phyloP scores from a whole-genome alignment of 2,113 vertebrate species.

The Chascanopsetta lugubris region DNA sequence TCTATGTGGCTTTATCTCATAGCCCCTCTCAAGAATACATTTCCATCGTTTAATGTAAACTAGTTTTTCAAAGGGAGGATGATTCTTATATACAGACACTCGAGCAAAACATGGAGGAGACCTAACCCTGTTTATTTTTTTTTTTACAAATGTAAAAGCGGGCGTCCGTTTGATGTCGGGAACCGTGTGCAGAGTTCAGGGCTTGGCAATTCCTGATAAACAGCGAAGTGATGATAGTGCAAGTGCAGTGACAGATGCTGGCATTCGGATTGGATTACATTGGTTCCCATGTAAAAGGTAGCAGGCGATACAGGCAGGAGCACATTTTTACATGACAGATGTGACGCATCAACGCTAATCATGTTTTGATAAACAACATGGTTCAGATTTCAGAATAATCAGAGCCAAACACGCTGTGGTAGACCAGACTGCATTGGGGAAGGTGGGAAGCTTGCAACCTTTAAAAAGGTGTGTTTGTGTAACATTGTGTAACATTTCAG shows the following conservation, averaged over 20 bases:
- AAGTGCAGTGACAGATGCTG: conserved; percentile 17
- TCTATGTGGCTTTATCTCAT: conserved; percentile 44
- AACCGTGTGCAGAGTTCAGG: conserved; percentile 30
- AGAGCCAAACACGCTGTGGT: too few relatives aligned
- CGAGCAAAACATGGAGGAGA: conserved; percentile 31
- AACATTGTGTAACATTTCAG: too few relatives aligned
- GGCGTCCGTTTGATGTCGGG: conserved; percentile 18
- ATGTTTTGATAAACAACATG: too few relatives aligned
- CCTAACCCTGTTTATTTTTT: conserved; percentile 42
- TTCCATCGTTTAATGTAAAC: conserved; percentile 61
- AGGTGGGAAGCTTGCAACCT: too few relatives aligned
- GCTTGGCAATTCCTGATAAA: conserved; percentile 15
- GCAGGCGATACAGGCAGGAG: background rate
- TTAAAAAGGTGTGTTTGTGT: too few relatives aligned
- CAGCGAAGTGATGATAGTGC: conserved; percentile 35
- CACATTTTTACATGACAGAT: conserved; percentile 11
- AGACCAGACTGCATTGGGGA: too few relatives aligned
- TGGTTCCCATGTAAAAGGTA: conserved; percentile 18
- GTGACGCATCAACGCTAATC: too few relatives aligned
- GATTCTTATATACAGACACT: conserved; percentile 26
- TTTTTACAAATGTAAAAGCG: conserved; percentile 51
- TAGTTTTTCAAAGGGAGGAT: conserved; percentile 11
- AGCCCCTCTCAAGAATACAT: conserved; percentile 46
- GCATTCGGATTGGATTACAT: conserved; percentile 10
- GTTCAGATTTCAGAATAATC: too few relatives aligned